Percentiles rank a stretch among this genome's conserved stretches.
Evolutionary conservation across 2,888 invertebrate genomes (phyloP).

Genomic region (Coremacera marginata): DNA sequence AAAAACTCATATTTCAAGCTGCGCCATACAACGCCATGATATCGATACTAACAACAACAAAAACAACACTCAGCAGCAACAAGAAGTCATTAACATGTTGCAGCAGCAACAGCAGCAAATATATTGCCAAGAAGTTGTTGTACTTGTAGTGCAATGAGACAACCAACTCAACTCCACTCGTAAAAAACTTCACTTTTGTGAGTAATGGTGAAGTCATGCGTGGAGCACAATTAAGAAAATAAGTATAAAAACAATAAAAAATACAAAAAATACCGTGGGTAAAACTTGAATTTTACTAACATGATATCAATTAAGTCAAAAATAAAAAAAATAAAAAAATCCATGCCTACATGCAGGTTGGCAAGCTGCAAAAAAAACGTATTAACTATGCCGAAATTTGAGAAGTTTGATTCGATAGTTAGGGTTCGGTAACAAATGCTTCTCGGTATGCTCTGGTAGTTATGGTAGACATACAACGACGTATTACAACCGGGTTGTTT

Average conservation of each 20-base stretch:
- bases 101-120: not conserved
- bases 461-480: not conserved
- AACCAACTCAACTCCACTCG: slow-evolving; percentile 8
- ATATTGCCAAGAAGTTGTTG: slow-evolving; percentile 18
- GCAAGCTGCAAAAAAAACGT: slow-evolving; percentile 14
- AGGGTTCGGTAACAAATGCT: not conserved
- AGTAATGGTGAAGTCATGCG: slow-evolving; percentile 40
- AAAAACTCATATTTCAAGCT: slow-evolving; percentile 42
- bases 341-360: slow-evolving; percentile 22
- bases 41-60: not conserved
- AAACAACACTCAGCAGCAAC: not conserved
- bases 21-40: not conserved
- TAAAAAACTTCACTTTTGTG: not conserved
- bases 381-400: slow-evolving; percentile 13
- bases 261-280: slow-evolving; percentile 11
- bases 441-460: not conserved
- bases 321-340: not conserved
- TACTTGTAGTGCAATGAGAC: slow-evolving; percentile 14
- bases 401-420: slow-evolving; percentile 3
- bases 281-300: slow-evolving; percentile 19
- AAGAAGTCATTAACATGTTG: slow-evolving; percentile 23
- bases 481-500: not conserved
- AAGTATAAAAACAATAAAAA: not conserved
- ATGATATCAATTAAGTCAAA: not conserved
- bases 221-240: slow-evolving; percentile 21